A percentile compares a stretch with the other conserved stretches of the same genome.
Evolutionary conservation across 1,140 invertebrate genomes (phyloP).

Genomic region (Drosophila repleta): DNA sequence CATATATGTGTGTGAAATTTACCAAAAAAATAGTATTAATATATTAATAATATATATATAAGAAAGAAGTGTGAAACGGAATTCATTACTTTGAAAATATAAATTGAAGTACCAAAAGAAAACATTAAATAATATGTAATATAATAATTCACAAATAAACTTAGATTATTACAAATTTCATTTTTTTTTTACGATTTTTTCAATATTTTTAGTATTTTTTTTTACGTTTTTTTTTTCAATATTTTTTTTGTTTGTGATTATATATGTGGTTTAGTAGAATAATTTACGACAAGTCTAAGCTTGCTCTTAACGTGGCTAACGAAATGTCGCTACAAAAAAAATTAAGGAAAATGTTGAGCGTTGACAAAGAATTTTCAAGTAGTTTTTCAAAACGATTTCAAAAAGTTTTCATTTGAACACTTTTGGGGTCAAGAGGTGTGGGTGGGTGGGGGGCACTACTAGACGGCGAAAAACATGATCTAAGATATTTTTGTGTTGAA

Average conservation of each 20-base stretch:
- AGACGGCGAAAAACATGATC: too few relatives aligned
- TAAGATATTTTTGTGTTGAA: too few relatives aligned
- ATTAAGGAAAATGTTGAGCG: slow-evolving; percentile 23
- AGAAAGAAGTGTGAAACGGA: slow-evolving; percentile 10
- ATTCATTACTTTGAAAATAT: slow-evolving; percentile 14
- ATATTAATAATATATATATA: slow-evolving; percentile 7
- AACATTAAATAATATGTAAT: slow-evolving; percentile 35
- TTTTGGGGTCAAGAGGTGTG: slow-evolving; percentile 66
- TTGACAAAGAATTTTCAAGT: slow-evolving; percentile 40
- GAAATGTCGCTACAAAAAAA: slow-evolving; percentile 45
- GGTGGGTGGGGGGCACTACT: neutral
- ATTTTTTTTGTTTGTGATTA: slow-evolving; percentile 58
- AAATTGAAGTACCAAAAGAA: slow-evolving; percentile 53
- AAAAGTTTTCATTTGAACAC: slow-evolving; percentile 58
- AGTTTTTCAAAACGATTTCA: slow-evolving; percentile 49
- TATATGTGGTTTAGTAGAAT: slow-evolving; percentile 53
- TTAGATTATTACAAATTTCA: slow-evolving; percentile 48
- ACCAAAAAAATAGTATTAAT: slow-evolving; percentile 38
- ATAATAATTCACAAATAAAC: slow-evolving; percentile 66
- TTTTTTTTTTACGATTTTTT: slow-evolving; percentile 40
- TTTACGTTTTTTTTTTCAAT: slow-evolving; percentile 54
- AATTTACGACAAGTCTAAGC: slow-evolving; percentile 64
- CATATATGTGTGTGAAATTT: slow-evolving; percentile 42
- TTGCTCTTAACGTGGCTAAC: slow-evolving; percentile 77
- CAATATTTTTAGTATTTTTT: slow-evolving; percentile 51